phyloP scores from a whole-genome alignment of 2,888 invertebrate genomes.

The Pherbina coryleti region DNA sequence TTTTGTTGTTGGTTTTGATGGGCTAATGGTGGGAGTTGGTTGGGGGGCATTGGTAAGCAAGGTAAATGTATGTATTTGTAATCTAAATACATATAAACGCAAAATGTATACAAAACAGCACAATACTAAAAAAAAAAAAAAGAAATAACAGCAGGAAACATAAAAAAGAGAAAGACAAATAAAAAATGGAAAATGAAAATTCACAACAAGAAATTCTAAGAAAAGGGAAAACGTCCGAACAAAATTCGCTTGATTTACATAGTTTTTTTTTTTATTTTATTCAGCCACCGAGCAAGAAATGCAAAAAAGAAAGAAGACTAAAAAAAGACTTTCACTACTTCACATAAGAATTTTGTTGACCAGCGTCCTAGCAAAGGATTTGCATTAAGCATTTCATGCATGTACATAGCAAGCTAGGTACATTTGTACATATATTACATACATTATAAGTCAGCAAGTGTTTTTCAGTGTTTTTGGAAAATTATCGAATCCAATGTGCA shows the following conservation, averaged over 20 bases:
- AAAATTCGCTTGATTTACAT: background rate
- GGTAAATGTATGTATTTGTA: background rate
- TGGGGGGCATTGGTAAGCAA: background rate
- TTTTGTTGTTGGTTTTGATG: background rate
- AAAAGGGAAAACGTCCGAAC: conserved; percentile 1
- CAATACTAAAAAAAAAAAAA: conserved; percentile 12
- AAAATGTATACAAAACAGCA: conserved; percentile 18
- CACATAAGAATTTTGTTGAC: conserved; percentile 17
- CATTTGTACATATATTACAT: background rate
- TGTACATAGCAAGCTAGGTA: background rate
- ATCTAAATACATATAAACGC: conserved; percentile 4
- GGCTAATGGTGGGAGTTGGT: background rate
- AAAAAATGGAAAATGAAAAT: conserved; percentile 37
- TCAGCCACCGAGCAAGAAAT: too few species aligned
- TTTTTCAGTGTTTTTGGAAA: background rate
- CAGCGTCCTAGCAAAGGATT: conserved; percentile 22
- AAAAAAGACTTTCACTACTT: background rate
- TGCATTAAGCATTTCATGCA: conserved; percentile 11
- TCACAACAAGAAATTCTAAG: background rate
- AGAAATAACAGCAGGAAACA: background rate
- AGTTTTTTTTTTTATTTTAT: background rate
- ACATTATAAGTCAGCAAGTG: background rate
- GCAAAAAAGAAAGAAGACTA: background rate
- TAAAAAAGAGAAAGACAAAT: conserved; percentile 14
- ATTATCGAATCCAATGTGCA: too few species aligned